These are phyloP conservation scores for Circaetus gallicus DNA, from an alignment of 2,113 vertebrate genomes.

Conservation along the genomic window DNA sequence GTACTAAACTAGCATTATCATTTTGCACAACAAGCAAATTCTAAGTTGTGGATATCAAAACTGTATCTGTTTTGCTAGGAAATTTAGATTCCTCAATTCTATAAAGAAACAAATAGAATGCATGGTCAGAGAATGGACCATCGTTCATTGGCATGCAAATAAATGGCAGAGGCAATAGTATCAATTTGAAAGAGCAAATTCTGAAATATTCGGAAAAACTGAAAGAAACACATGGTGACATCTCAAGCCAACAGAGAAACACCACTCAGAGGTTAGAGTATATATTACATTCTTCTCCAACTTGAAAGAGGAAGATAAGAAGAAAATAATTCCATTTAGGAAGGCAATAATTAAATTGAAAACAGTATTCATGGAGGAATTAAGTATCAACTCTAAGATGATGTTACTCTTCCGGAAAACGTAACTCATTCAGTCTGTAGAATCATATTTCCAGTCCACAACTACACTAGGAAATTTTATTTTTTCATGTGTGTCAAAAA, in stretches of 20 bases:
- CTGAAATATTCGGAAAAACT: neutral
- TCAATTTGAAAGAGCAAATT: neutral
- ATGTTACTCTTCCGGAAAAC: neutral
- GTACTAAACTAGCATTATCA: slow-evolving; percentile 31
- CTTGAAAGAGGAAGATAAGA: neutral
- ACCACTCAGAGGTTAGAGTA: neutral
- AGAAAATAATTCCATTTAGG: neutral
- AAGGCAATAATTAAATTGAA: neutral
- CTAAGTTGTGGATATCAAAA: neutral
- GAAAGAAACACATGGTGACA: neutral
- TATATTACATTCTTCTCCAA: neutral
- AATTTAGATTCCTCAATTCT: neutral
- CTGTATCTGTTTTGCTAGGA: neutral
- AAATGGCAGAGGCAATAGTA: neutral
- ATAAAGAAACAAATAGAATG: neutral
- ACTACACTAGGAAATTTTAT: neutral
- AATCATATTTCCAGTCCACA: neutral
- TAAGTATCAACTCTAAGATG: neutral
- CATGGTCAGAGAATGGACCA: neutral
- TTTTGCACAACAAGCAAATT: slow-evolving; percentile 49
- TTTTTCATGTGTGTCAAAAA: neutral
- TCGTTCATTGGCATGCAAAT: accelerated
- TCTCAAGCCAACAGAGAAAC: neutral
- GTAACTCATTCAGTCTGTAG: neutral
- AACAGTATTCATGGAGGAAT: neutral